Evolutionary conservation across 2,888 invertebrate species (phyloP).

Genomic region (Artemia sp.): DNA sequence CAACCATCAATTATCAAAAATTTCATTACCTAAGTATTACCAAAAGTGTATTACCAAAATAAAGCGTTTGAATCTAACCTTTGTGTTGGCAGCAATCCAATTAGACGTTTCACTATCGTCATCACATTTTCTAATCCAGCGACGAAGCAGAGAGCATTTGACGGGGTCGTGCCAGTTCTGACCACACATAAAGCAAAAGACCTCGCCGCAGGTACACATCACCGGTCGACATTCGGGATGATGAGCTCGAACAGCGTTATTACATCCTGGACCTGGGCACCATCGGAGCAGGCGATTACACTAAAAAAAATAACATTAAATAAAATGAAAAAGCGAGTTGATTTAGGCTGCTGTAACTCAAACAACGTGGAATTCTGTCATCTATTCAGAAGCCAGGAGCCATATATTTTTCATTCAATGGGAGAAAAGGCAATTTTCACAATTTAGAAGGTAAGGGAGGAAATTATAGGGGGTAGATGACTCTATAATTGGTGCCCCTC

Average conservation of each 20-base stretch:
- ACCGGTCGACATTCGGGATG: constrained; percentile 81
- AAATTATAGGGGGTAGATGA: too few species aligned
- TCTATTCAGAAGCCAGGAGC: too few species aligned
- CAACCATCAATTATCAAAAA: too few species aligned
- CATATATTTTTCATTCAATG: too few species aligned
- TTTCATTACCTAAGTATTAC: too few species aligned
- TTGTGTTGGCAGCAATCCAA: constrained; percentile 98
- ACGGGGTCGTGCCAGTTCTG: constrained; percentile 98
- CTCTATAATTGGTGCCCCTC: too few species aligned
- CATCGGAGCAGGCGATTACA: constrained; percentile 88
- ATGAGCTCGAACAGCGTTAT: constrained; percentile 77
- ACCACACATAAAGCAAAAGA: constrained; percentile 89
- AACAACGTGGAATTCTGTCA: too few species aligned
- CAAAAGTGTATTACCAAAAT: too few species aligned
- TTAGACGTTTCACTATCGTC: constrained; percentile 98
- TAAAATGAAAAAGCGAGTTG: too few species aligned
- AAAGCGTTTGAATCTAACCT: constrained; percentile 35
- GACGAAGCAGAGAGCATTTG: constrained; percentile 71
- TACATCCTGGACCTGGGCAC: constrained; percentile 97
- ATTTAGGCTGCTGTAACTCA: too few species aligned
- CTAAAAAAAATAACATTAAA: constrained; percentile 36
- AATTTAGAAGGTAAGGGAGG: too few species aligned
- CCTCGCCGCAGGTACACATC: constrained; percentile 76
- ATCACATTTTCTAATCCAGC: constrained; percentile 98
- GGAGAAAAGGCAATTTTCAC: too few species aligned